phyloP scores from a whole-genome alignment of 1,140 invertebrate species.

The Micrasema longulum region DNA sequence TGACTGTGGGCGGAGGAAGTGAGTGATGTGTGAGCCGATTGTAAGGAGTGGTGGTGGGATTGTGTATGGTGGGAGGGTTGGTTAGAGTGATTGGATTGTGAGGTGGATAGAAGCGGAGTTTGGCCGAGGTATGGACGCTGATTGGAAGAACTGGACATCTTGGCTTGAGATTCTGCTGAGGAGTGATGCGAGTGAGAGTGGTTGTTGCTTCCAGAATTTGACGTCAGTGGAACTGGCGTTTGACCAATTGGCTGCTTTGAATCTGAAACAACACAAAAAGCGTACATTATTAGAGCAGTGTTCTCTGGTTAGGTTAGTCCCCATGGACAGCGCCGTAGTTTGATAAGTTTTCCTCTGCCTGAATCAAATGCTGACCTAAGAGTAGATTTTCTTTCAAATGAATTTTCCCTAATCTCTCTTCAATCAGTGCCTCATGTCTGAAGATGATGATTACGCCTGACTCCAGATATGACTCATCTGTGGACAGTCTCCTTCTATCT shows the following conservation, averaged over 20 bases:
- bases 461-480: no score
- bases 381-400: no score
- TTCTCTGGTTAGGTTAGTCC: no score
- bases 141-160: conserved; percentile 53
- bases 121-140: conserved; percentile 66
- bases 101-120: conserved; percentile 65
- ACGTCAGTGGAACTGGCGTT: conserved; percentile 51
- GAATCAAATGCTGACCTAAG: no score
- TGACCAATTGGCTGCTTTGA: conserved; percentile 55
- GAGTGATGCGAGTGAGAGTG: conserved; percentile 53
- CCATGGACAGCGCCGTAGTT: no score
- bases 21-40: conserved; percentile 46
- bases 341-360: no score
- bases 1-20: conserved; percentile 51
- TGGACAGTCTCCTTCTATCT: no score
- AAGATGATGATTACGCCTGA: no score
- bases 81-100: conserved; percentile 54
- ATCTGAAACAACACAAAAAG: conserved; percentile 56
- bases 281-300: no score
- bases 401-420: no score
- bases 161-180: conserved; percentile 37
- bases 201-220: conserved; percentile 50
- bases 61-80: conserved; percentile 50
- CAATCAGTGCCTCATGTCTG: no score
- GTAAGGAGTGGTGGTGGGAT: conserved; percentile 53